Conservation (phyloP, 1,140 invertebrate genomes). For the Drosophila sechellia region DNA sequence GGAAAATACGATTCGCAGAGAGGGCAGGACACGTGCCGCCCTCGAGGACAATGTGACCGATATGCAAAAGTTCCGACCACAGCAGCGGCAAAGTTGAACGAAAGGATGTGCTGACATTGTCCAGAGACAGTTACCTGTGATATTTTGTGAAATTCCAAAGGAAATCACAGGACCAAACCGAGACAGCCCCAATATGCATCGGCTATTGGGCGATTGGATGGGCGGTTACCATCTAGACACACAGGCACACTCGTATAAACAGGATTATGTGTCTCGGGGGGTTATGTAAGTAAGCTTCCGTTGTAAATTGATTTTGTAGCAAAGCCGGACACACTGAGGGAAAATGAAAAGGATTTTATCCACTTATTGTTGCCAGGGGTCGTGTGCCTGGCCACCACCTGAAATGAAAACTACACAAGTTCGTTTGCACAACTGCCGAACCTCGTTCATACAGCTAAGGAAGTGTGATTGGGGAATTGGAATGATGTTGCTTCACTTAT, state of each 20-base stretch:
- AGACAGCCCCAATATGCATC: constrained; percentile 43
- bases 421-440: constrained; percentile 19
- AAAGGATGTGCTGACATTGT: constrained; percentile 66
- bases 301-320: constrained; percentile 74
- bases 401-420: constrained; percentile 39
- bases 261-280: constrained; percentile 69
- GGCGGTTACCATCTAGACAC: constrained; percentile 23
- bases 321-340: constrained; percentile 52
- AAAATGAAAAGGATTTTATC: constrained; percentile 71
- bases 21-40: constrained; percentile 53
- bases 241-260: constrained; percentile 54
- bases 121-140: constrained; percentile 72
- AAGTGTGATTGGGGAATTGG: not conserved
- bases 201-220: constrained; percentile 20
- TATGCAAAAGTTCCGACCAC: constrained; percentile 67
- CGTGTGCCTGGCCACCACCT: constrained; percentile 22
- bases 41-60: constrained; percentile 67
- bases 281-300: constrained; percentile 76
- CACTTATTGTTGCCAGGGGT: constrained; percentile 57
- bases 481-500: not conserved
- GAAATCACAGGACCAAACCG: constrained; percentile 39
- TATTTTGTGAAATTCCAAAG: constrained; percentile 65
- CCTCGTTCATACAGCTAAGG: not conserved
- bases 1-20: constrained; percentile 16
- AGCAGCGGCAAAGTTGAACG: constrained; percentile 33